These are phyloP conservation scores for Brevimyrus niger DNA, from an alignment of 2,113 vertebrate species.

Conservation along the genomic window DNA sequence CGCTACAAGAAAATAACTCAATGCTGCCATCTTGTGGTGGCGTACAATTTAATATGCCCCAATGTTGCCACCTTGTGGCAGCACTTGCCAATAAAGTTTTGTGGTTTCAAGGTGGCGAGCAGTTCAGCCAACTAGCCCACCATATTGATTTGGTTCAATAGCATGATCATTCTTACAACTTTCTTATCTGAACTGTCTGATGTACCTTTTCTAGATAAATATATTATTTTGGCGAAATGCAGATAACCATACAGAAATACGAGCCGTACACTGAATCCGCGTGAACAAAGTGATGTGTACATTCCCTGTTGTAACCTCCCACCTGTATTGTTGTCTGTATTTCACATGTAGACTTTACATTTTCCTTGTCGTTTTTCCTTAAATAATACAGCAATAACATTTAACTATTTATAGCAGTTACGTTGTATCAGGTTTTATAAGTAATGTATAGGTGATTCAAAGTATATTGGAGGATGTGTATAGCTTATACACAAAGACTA, in stretches of 20 bases:
- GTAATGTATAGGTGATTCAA: neutral
- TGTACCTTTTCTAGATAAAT: neutral
- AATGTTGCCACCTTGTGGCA: constrained; percentile 20
- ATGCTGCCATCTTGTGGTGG: neutral
- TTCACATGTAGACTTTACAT: neutral
- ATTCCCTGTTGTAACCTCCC: neutral
- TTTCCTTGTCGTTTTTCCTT: neutral
- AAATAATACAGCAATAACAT: neutral
- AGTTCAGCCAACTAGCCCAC: neutral
- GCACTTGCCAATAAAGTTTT: neutral
- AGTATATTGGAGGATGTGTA: neutral
- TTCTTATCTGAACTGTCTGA: neutral
- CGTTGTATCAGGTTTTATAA: neutral
- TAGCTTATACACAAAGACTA: neutral
- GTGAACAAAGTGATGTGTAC: neutral
- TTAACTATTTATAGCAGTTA: neutral
- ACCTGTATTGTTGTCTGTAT: neutral
- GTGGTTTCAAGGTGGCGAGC: neutral
- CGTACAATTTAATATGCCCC: neutral
- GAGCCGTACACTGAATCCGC: neutral
- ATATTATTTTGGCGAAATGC: neutral
- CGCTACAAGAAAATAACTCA: neutral
- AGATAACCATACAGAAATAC: neutral
- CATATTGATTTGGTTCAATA: neutral
- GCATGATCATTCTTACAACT: neutral